These are phyloP conservation scores for Eonycteris spelaea DNA, from an alignment of 2,113 vertebrate species.

Conservation along the genomic window DNA sequence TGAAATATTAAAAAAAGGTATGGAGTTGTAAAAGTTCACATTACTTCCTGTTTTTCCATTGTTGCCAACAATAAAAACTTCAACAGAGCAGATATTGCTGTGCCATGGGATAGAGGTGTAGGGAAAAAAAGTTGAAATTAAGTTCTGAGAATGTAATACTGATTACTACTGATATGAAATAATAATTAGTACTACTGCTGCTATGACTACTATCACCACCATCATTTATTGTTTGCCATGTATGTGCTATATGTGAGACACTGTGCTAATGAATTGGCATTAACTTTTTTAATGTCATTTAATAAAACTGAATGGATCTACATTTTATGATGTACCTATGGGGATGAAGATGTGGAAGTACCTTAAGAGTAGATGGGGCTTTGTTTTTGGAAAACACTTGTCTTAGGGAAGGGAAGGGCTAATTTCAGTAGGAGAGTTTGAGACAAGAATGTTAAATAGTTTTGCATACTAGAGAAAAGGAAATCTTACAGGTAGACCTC, in stretches of 20 bases:
- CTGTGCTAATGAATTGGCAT: not conserved
- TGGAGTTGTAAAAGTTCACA: not conserved
- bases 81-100: not conserved
- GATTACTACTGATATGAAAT: not conserved
- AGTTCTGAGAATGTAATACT: not conserved
- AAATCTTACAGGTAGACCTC: not conserved
- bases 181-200: not conserved
- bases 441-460: not conserved
- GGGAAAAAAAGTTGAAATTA: not conserved
- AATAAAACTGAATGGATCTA: not conserved
- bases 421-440: not conserved
- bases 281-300: not conserved
- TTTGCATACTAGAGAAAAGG: not conserved
- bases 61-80: not conserved
- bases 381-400: not conserved
- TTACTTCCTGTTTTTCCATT: not conserved
- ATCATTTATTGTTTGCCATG: not conserved
- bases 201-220: not conserved
- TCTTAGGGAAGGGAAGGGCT: not conserved
- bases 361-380: not conserved
- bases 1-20: not conserved
- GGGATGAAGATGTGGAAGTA: not conserved
- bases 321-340: not conserved
- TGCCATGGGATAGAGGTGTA: not conserved
- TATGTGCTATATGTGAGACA: too few species aligned